A percentile compares a stretch with the other conserved stretches of the same genome.
Conservation (phyloP, 2,888 invertebrate genomes). For the Therioaphis trifolii region DNA sequence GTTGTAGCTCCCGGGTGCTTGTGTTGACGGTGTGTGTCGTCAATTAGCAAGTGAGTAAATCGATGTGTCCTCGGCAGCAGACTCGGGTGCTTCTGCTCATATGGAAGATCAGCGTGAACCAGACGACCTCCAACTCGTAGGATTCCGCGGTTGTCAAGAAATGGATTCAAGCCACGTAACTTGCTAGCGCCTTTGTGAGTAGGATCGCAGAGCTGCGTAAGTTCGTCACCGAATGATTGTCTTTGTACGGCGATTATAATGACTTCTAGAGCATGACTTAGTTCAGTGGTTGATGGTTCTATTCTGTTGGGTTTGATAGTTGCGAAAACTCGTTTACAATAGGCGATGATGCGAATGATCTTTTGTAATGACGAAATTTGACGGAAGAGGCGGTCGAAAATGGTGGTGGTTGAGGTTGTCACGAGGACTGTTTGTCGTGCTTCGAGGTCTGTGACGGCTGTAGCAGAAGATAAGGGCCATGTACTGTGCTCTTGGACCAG, state of each 20-base stretch:
- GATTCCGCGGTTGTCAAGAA: background rate
- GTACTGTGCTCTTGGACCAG: background rate
- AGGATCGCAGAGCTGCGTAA: background rate
- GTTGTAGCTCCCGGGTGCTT: background rate
- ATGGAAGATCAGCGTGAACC: background rate
- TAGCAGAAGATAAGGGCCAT: background rate
- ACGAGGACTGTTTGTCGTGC: background rate
- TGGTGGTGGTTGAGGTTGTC: background rate
- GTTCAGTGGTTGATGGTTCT: background rate
- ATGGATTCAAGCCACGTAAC: background rate
- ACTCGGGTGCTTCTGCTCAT: background rate
- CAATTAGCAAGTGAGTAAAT: background rate
- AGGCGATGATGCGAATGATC: background rate
- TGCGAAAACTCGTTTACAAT: background rate
- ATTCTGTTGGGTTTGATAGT: background rate
- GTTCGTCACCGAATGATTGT: background rate
- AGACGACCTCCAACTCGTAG: background rate
- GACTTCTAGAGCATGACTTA: background rate
- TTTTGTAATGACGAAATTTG: slow-evolving; percentile 8
- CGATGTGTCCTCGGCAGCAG: background rate
- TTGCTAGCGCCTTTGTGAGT: background rate
- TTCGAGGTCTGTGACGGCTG: background rate
- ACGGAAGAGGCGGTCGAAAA: background rate
- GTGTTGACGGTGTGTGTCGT: background rate
- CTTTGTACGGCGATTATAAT: background rate